Evolutionary conservation across 2,888 invertebrate species (phyloP), one percentile per base, ranked within the genome.

Genomic region (Papilio elwesi): DNA sequence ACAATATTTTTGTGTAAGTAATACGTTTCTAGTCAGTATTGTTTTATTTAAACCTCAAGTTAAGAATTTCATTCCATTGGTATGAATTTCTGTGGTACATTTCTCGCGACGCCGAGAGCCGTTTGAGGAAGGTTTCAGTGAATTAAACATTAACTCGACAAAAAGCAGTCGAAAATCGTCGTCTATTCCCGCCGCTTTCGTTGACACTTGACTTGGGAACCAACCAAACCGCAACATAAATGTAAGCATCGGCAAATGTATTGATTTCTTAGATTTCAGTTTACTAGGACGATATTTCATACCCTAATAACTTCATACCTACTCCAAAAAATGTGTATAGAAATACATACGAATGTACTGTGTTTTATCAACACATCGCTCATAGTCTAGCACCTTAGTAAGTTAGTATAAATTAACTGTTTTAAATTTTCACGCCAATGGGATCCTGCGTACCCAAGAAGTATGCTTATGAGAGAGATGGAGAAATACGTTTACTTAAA

Each of bases 91-190:
- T 62, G 43, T 62, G 59, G 38, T 48, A 36, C 36, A 65, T 64
- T 71, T 71, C 51, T 62, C 67, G 51, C 55, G 49, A 62, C 59
- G 67, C 15, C 38, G 52, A 67, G 55, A 71, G 59, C 53, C 62
- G 67, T 71, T 71, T 59, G 57, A 51, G 67, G 52, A 67, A 67
- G 67, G 59, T 71, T 62, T 47, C 52, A 59, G 66, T 71, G 71
- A 67, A 67, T 71, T 71, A 71, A 62, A 71, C 71, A 71, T 71
- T 59, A 51, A 62, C 62, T 38, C 51, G 52, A 71, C 67, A 65
- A 71, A 51, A 66, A 55, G 71, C 57, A 57, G 66, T 15, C 59
- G 49, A 48, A 68, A 47, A 48, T 57, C 68, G 55, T 51, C 62
- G 43, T 47, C 52, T 63, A 63, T 63, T 53, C 52, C 63, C 52